Evolutionary conservation across 1,140 invertebrate genomes (phyloP).

Genomic region (Anastrepha ludens): DNA sequence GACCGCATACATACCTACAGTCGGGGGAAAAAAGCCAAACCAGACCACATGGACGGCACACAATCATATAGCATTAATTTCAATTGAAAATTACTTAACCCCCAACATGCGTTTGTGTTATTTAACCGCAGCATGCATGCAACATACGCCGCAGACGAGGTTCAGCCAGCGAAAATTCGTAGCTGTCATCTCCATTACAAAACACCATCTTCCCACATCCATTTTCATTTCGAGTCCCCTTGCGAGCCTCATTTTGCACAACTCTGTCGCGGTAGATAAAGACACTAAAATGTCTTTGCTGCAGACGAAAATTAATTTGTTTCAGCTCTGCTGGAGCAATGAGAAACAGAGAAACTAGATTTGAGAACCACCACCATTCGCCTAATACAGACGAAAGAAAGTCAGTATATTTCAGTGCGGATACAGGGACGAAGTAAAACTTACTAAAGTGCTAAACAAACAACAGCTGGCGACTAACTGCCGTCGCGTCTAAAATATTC

Average conservation of each 20-base stretch:
- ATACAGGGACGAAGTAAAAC: neutral
- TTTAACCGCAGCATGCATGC: constrained; percentile 17
- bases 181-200: neutral
- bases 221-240: neutral
- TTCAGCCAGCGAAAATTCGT: neutral
- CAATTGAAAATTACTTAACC: constrained; percentile 50
- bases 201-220: neutral
- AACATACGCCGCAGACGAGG: neutral
- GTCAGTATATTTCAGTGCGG: constrained; percentile 17
- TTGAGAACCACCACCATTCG: neutral
- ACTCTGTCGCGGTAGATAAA: neutral
- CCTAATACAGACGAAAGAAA: neutral
- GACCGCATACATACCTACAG: neutral
- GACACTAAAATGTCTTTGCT: neutral
- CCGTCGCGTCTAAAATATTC: neutral
- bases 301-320: constrained; percentile 36
- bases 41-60: neutral
- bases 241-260: neutral
- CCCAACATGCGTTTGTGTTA: constrained; percentile 42
- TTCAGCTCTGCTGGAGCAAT: neutral
- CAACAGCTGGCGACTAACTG: constrained; percentile 41
- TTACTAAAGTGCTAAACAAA: constrained; percentile 10
- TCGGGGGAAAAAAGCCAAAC: neutral
- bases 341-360: neutral
- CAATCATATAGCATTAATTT: constrained; percentile 49